Evolutionary conservation across 1,140 invertebrate genomes (phyloP).

Genomic region (Megathymus violae): DNA sequence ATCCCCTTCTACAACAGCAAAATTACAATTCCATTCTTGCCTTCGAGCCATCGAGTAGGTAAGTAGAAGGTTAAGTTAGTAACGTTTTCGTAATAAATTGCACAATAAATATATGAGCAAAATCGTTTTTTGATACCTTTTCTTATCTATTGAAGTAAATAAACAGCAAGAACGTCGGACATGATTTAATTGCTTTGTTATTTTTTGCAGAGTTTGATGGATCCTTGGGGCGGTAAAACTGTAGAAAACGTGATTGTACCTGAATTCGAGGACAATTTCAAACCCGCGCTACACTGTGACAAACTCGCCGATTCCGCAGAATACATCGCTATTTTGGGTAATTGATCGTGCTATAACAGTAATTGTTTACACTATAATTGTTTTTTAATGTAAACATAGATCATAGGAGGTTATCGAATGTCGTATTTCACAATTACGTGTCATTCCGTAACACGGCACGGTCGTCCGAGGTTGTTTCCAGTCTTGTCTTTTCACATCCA

Average conservation of each 20-base stretch:
- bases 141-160: slow-evolving; percentile 18
- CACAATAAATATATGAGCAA: not conserved
- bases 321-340: slow-evolving; percentile 75
- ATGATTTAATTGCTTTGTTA: slow-evolving; percentile 5
- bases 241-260: slow-evolving; percentile 44
- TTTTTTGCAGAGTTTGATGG: slow-evolving; percentile 69
- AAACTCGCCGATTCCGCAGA: slow-evolving; percentile 71
- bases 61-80: slow-evolving; percentile 4
- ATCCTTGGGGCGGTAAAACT: slow-evolving; percentile 75
- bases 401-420: slow-evolving; percentile 41
- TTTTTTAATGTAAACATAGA: slow-evolving; percentile 28
- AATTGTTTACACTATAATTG: slow-evolving; percentile 36
- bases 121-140: not conserved
- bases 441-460: slow-evolving; percentile 20
- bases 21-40: slow-evolving; percentile 41
- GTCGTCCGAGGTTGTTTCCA: not conserved
- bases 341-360: slow-evolving; percentile 13
- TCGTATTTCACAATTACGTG: slow-evolving; percentile 26
- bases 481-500: too few species aligned
- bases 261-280: slow-evolving; percentile 75
- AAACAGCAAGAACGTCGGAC: slow-evolving; percentile 8
- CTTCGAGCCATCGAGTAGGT: slow-evolving; percentile 54
- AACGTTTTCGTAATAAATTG: slow-evolving; percentile 1
- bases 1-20: slow-evolving; percentile 17
- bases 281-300: slow-evolving; percentile 48